Evolutionary conservation across 2,888 invertebrate genomes (phyloP).

Genomic region (Bugula neritina): DNA sequence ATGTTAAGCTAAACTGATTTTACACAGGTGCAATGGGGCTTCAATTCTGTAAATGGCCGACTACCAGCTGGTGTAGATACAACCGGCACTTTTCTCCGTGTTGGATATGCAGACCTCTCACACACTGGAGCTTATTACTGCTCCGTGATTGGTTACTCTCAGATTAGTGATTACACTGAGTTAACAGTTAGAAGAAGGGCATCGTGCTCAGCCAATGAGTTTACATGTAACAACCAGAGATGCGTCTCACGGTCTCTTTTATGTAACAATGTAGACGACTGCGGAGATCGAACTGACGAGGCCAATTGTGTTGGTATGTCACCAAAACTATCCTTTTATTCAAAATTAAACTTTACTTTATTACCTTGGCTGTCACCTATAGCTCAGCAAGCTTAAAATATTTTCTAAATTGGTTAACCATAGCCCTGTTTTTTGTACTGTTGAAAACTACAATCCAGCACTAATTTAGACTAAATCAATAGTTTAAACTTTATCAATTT

Average conservation of each 20-base stretch:
- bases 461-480: too few species aligned
- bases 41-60: neutral
- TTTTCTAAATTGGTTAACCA: too few species aligned
- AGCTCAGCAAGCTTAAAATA: too few species aligned
- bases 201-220: neutral
- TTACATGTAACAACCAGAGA: conserved; percentile 79
- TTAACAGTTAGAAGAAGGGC: neutral
- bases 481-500: too few species aligned
- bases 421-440: too few species aligned
- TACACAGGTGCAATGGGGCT: conserved; percentile 12
- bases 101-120: neutral
- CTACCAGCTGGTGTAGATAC: neutral
- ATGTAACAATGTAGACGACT: conserved; percentile 44
- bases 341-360: too few species aligned
- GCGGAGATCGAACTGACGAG: conserved; percentile 44
- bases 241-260: conserved; percentile 71
- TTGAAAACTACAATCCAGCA: too few species aligned
- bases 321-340: too few species aligned
- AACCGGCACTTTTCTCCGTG: neutral
- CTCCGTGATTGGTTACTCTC: neutral
- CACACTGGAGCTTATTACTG: conserved; percentile 8
- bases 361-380: too few species aligned
- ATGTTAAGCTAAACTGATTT: too few species aligned
- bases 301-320: conserved; percentile 32
- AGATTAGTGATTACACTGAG: neutral